A percentile compares a stretch with the other conserved stretches of the same genome.
Evolutionary conservation across 2,113 vertebrate genomes (phyloP).

Genomic region (Sinosuthora webbiana): DNA sequence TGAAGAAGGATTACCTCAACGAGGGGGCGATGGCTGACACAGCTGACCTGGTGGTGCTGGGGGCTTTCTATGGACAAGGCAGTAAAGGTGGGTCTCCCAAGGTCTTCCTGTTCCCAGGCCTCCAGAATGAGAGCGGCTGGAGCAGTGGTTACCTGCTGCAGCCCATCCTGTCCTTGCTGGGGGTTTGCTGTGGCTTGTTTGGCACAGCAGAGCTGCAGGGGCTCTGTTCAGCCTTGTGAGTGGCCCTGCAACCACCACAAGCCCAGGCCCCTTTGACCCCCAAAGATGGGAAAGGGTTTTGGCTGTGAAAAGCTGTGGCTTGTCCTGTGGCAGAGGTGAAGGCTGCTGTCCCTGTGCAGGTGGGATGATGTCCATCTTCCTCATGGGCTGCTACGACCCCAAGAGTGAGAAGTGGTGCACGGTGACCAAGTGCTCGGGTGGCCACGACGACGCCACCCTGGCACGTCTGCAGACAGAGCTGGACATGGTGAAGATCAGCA

Average conservation of each 20-base stretch:
- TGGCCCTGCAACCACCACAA: background rate
- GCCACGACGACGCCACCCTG: conserved; percentile 91
- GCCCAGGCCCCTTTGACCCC: background rate
- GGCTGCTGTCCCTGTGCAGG: conserved; percentile 69
- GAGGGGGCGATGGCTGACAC: conserved; percentile 98
- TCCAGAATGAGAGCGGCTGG: background rate
- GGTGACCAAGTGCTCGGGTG: conserved; percentile 93
- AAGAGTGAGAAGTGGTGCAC: conserved; percentile 94
- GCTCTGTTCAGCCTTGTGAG: background rate
- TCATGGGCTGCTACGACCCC: conserved; percentile 97
- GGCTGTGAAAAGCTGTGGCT: background rate
- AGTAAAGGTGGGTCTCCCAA: conserved; percentile 82
- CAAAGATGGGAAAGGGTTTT: background rate
- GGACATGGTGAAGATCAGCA: conserved; percentile 98
- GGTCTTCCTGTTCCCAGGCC: background rate
- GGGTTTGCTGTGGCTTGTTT: background rate
- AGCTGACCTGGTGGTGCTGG: conserved; percentile 94
- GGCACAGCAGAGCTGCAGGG: background rate
- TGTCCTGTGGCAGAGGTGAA: background rate
- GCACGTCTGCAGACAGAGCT: conserved; percentile 92
- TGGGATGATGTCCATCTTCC: conserved; percentile 98
- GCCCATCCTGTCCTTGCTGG: fast-evolving
- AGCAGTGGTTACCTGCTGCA: background rate
- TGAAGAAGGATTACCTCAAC: conserved; percentile 97
- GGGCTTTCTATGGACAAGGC: conserved; percentile 95